These are phyloP conservation scores for Rhinophrynus dorsalis DNA, from an alignment of 2,797 vertebrate genomes.

Conservation along the genomic window DNA sequence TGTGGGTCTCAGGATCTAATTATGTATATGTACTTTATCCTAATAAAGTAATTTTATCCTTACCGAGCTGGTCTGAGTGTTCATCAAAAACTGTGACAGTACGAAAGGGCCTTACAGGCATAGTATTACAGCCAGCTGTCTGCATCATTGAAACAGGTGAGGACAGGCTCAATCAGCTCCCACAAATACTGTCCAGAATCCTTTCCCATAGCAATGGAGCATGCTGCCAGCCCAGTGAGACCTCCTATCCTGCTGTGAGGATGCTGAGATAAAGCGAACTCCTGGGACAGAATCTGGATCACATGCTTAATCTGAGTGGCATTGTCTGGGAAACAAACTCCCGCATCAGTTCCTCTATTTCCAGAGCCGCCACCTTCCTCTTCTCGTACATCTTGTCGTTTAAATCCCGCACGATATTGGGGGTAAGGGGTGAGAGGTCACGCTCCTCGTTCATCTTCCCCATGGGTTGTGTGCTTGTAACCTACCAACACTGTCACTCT, in stretches of 20 bases:
- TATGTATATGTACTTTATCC: too few relatives aligned
- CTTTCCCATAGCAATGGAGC: conserved; percentile 96
- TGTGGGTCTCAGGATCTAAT: too few relatives aligned
- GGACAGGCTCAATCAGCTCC: conserved; percentile 94
- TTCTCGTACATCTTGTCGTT: conserved; percentile 95
- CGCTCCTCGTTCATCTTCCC: conserved; percentile 80
- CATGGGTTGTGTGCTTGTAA: background rate
- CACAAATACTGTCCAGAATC: conserved; percentile 96
- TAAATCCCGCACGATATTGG: conserved; percentile 88
- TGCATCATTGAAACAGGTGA: conserved; percentile 94
- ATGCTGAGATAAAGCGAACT: conserved; percentile 97
- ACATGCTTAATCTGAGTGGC: conserved; percentile 91
- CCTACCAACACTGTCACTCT: background rate
- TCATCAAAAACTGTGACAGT: too few relatives aligned
- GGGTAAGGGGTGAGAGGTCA: conserved; percentile 87
- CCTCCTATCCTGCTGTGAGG: conserved; percentile 97
- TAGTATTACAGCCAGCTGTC: conserved; percentile 96
- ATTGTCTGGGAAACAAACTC: conserved; percentile 97
- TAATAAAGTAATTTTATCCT: conserved; percentile 59
- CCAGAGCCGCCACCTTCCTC: conserved; percentile 91
- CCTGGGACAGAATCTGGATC: conserved; percentile 92
- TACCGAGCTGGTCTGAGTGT: conserved; percentile 95
- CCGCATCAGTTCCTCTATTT: conserved; percentile 93
- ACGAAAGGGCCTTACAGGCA: conserved; percentile 92
- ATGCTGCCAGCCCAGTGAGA: conserved; percentile 93